A percentile compares a stretch with the other conserved stretches of the same genome.
These are phyloP conservation scores for Callionymus lyra DNA, from an alignment of 2,113 vertebrate genomes.

Conservation along the genomic window DNA sequence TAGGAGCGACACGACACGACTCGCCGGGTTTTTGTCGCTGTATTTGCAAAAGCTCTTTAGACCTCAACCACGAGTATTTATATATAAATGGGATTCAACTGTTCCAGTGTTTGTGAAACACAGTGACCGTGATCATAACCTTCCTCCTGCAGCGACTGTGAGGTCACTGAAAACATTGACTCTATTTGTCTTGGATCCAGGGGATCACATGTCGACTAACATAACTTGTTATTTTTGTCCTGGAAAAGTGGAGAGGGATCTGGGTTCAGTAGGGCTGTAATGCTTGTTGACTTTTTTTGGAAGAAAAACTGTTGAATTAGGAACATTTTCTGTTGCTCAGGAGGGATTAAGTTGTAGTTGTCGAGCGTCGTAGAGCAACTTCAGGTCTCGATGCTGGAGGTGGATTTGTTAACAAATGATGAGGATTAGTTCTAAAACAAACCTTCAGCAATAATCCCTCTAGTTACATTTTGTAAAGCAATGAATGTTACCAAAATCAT, in stretches of 20 bases:
- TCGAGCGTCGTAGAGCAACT: too few relatives aligned
- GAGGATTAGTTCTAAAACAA: too few relatives aligned
- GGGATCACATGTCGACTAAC: constrained; percentile 51
- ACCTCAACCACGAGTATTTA: background rate
- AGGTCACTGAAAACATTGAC: constrained; percentile 41
- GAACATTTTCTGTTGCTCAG: background rate
- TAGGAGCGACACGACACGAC: constrained; percentile 17
- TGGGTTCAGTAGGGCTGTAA: constrained; percentile 22
- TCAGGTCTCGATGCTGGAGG: too few relatives aligned
- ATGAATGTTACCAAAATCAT: too few relatives aligned
- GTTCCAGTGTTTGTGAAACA: too few relatives aligned
- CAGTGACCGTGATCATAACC: constrained; percentile 19
- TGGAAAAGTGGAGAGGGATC: constrained; percentile 32
- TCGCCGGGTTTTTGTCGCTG: background rate
- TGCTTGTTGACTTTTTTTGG: constrained; percentile 17
- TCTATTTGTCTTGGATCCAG: constrained; percentile 47
- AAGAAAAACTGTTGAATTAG: constrained; percentile 13
- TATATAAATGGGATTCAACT: too few relatives aligned
- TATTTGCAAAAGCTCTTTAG: too few relatives aligned
- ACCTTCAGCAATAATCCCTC: too few relatives aligned
- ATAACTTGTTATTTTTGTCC: constrained; percentile 57
- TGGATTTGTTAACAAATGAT: too few relatives aligned
- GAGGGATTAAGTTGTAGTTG: too few relatives aligned
- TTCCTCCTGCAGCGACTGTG: constrained; percentile 18
- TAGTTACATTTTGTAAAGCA: too few relatives aligned